These are phyloP conservation scores for Turritopsis dohrnii DNA, from an alignment of 30 jellyfish, hydroid and myxozoan genomes.

Conservation along the genomic window DNA sequence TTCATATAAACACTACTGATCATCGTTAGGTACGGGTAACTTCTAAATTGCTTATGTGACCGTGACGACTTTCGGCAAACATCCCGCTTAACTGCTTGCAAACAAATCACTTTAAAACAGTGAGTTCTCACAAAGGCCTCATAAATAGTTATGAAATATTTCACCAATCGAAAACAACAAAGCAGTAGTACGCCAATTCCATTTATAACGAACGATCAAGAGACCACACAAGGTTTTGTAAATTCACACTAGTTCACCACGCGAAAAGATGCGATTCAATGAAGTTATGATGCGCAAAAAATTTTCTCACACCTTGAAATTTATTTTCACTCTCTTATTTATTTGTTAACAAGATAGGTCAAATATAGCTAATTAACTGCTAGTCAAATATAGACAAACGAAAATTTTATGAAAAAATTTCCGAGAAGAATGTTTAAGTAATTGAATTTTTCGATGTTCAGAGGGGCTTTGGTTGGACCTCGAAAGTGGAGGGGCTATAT, in stretches of 20 bases:
- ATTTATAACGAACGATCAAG: not conserved
- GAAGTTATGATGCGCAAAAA: not conserved
- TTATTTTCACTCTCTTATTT: not conserved
- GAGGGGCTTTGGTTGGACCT: too few relatives aligned
- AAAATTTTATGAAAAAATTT: too few relatives aligned
- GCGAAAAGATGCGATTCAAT: not conserved
- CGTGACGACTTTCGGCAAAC: not conserved
- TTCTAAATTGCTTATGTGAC: not conserved
- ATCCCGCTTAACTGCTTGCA: not conserved
- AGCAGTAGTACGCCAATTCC: not conserved
- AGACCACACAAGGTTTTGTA: not conserved
- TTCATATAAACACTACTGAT: not conserved
- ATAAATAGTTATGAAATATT: too few relatives aligned
- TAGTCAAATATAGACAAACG: too few relatives aligned
- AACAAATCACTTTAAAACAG: not conserved
- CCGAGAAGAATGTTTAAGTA: too few relatives aligned
- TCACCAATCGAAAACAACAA: not conserved
- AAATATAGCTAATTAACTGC: too few relatives aligned
- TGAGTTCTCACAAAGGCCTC: not conserved
- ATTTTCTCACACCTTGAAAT: not conserved
- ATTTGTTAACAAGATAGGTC: not conserved
- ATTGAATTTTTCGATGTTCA: too few relatives aligned
- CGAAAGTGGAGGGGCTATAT: too few relatives aligned
- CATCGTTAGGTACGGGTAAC: not conserved
- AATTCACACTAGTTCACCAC: not conserved